Percentiles rank a stretch among this genome's conserved stretches.
These are phyloP conservation scores for Labroides dimidiatus DNA, from an alignment of 2,797 vertebrate species.

Conservation along the genomic window DNA sequence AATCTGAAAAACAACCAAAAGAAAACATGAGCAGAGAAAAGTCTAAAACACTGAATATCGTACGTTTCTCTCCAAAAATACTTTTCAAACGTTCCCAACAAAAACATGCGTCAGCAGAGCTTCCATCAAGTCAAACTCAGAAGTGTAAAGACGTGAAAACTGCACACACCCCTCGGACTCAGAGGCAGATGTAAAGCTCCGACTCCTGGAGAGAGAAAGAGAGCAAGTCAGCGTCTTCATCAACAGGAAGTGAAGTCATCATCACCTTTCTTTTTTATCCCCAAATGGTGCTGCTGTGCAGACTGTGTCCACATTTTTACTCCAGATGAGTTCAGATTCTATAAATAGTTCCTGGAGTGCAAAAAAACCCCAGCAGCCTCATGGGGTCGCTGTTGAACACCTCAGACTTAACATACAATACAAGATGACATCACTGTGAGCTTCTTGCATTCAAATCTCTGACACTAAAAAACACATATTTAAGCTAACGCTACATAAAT, in stretches of 20 bases:
- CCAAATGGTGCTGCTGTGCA: too few species aligned
- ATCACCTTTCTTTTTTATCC: not conserved
- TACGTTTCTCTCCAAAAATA: conserved; percentile 3
- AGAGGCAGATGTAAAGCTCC: conserved; percentile 80
- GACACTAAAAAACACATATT: too few species aligned
- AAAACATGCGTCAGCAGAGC: not conserved
- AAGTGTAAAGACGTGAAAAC: not conserved
- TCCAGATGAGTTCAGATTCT: not conserved
- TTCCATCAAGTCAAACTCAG: not conserved
- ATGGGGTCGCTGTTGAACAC: not conserved
- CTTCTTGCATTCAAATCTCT: too few species aligned
- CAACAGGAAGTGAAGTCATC: not conserved
- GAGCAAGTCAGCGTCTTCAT: not conserved
- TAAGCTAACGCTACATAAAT: too few species aligned
- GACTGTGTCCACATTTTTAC: not conserved
- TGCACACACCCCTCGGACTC: conserved; percentile 25
- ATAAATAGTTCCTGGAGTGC: not conserved
- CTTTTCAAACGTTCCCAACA: not conserved
- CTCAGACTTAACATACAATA: not conserved
- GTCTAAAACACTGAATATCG: not conserved
- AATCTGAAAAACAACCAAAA: not conserved
- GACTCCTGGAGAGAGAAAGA: conserved; percentile 59
- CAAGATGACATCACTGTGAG: too few species aligned
- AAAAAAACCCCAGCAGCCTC: conserved; percentile 19
- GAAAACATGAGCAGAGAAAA: not conserved